phyloP scores from a whole-genome alignment of 2,888 invertebrate species.

The Ochropleura plecta region DNA sequence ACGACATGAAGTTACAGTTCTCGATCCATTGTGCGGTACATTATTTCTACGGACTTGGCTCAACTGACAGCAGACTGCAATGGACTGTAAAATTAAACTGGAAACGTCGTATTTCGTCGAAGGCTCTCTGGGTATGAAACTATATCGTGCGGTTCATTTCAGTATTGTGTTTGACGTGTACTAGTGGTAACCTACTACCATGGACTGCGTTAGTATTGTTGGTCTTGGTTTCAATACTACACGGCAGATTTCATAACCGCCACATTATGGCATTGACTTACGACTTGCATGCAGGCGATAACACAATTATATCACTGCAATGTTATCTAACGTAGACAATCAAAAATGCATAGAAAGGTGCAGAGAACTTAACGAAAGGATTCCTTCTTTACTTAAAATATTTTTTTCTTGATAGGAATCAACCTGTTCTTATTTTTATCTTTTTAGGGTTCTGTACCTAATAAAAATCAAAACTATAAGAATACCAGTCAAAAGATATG shows the following conservation, averaged over 20 bases:
- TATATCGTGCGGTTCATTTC: conserved; percentile 14
- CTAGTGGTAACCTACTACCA: conserved; percentile 4
- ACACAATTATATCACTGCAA: neutral
- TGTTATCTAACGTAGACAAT: neutral
- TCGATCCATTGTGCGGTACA: conserved; percentile 30
- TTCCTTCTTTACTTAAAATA: too few species aligned
- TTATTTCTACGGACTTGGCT: conserved; percentile 25
- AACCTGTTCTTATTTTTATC: too few species aligned
- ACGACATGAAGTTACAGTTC: conserved; percentile 14
- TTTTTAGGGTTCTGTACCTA: too few species aligned
- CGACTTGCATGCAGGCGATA: too few species aligned
- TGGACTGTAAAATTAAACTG: conserved; percentile 46
- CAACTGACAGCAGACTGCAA: conserved; percentile 36
- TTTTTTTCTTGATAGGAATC: too few species aligned
- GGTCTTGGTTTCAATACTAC: conserved; percentile 9
- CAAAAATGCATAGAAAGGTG: neutral
- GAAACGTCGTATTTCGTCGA: conserved; percentile 23
- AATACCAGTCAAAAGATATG: too few species aligned
- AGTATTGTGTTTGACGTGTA: conserved; percentile 16
- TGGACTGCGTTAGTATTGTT: neutral
- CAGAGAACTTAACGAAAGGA: neutral
- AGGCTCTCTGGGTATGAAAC: conserved; percentile 20
- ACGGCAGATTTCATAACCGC: neutral
- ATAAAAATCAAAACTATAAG: too few species aligned
- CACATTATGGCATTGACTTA: neutral